Evolutionary conservation across 2,888 invertebrate genomes (phyloP).

Genomic region (Brenthis daphne): DNA sequence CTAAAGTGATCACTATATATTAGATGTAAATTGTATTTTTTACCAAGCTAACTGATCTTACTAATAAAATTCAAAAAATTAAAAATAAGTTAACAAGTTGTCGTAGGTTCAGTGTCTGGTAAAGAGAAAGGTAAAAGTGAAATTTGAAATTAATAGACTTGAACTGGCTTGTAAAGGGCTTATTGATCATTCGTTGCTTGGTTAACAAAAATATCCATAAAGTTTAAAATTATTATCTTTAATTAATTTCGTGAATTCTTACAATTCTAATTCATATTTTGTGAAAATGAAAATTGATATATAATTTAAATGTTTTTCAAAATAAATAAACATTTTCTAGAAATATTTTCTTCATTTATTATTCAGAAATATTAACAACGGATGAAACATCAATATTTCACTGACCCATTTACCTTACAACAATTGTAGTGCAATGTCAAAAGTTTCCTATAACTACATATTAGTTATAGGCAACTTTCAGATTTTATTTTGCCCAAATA

Average conservation of each 20-base stretch:
- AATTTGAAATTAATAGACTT: constrained; percentile 25
- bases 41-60: not conserved
- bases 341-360: constrained; percentile 27
- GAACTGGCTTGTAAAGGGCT: constrained; percentile 23
- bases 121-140: constrained; percentile 30
- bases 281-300: too few relatives aligned
- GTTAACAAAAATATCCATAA: not conserved
- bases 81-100: not conserved
- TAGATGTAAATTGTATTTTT: not conserved
- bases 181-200: not conserved
- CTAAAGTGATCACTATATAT: constrained; percentile 46
- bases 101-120: constrained; percentile 5
- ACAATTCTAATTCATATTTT: too few relatives aligned
- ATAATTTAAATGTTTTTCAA: not conserved
- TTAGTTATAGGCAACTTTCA: too few relatives aligned
- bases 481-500: too few relatives aligned
- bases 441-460: too few relatives aligned
- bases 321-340: not conserved
- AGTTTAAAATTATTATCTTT: not conserved
- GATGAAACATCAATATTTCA: too few relatives aligned
- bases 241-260: too few relatives aligned
- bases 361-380: too few relatives aligned
- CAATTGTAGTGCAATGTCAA: too few relatives aligned
- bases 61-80: not conserved
- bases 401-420: too few relatives aligned